phyloP scores from a whole-genome alignment of 2,888 invertebrate species.

The Sarcophaga carnaria region DNA sequence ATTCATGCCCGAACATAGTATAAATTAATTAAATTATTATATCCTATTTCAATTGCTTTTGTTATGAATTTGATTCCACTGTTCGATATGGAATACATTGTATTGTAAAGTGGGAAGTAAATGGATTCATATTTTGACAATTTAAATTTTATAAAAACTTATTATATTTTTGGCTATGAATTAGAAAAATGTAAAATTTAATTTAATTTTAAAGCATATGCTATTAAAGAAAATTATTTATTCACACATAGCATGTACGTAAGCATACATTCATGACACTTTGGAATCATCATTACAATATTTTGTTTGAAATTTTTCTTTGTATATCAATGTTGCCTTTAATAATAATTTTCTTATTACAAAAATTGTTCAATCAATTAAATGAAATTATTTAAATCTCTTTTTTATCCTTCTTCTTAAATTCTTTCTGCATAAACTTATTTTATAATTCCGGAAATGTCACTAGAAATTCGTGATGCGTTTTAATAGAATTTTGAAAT shows the following conservation, averaged over 20 bases:
- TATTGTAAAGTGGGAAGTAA: neutral
- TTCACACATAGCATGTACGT: no score
- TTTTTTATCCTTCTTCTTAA: neutral
- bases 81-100: no score
- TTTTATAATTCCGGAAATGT: constrained; percentile 56
- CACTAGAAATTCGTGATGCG: constrained; percentile 44
- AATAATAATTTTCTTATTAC: neutral
- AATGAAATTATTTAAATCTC: neutral
- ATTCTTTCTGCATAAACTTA: neutral
- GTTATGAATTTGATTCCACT: no score
- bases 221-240: neutral
- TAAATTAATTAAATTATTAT: no score
- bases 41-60: no score
- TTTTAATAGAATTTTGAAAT: constrained; percentile 56
- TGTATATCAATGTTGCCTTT: neutral
- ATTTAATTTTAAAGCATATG: neutral
- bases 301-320: neutral
- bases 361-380: constrained; percentile 34
- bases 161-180: neutral
- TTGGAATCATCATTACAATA: neutral
- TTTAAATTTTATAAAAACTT: neutral
- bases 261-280: neutral
- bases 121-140: neutral
- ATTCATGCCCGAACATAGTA: no score
- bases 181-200: neutral